Evolutionary conservation across 1,140 invertebrate genomes (phyloP).

Genomic region (Ridgeia piscesae): DNA sequence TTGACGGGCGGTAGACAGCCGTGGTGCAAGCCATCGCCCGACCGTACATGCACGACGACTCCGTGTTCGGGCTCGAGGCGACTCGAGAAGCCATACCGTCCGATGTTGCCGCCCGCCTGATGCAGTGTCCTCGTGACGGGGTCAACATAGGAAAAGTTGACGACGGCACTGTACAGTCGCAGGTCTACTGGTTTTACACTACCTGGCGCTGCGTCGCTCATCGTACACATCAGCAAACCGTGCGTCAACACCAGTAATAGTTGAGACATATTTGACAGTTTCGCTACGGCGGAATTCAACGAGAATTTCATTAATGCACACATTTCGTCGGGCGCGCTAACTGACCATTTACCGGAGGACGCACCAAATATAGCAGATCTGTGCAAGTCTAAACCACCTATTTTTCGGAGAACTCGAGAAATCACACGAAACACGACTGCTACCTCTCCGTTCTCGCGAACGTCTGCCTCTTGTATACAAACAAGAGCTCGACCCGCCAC

Average conservation of each 20-base stretch:
- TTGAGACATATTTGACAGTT: not conserved
- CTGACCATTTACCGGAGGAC: not conserved
- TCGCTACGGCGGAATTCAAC: not conserved
- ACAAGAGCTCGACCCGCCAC: not conserved
- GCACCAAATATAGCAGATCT: not conserved
- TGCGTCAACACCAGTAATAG: not conserved
- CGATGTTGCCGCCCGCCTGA: not conserved
- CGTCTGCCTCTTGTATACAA: not conserved
- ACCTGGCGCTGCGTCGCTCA: not conserved
- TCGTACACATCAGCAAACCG: not conserved
- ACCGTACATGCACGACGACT: slow-evolving; percentile 64
- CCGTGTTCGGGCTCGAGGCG: slow-evolving; percentile 66
- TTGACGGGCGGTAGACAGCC: slow-evolving; percentile 69
- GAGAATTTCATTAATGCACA: not conserved
- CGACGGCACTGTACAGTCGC: not conserved
- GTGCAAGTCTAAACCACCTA: not conserved
- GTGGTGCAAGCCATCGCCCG: slow-evolving; percentile 62
- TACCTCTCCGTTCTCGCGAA: not conserved
- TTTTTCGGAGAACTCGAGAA: not conserved
- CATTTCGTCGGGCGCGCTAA: not conserved
- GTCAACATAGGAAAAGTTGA: not conserved
- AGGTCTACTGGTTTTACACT: not conserved
- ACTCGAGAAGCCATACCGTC: slow-evolving; percentile 8
- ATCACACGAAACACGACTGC: not conserved
- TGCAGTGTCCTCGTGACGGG: not conserved